Conservation (phyloP, 2,888 invertebrate species). For the Nysson spinosus region DNA sequence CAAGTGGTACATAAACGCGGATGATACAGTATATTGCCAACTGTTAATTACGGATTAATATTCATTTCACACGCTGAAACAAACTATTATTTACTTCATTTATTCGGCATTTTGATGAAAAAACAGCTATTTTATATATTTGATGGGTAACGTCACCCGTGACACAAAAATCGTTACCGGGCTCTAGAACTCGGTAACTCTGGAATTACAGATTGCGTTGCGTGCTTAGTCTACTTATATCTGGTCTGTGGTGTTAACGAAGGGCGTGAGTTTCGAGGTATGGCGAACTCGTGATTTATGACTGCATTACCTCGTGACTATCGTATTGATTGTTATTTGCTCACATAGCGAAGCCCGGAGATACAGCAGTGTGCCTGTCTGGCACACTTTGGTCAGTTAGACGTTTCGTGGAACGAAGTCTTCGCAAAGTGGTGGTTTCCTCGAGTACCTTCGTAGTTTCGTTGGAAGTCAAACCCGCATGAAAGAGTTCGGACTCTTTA, state of each 20-base stretch:
- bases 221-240: too few relatives aligned
- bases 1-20: too few relatives aligned
- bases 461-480: not conserved
- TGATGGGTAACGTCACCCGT: too few relatives aligned
- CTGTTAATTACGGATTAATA: too few relatives aligned
- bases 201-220: too few relatives aligned
- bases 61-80: too few relatives aligned
- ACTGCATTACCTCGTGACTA: slow-evolving; percentile 52
- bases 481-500: not conserved
- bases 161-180: too few relatives aligned
- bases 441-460: not conserved
- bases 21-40: too few relatives aligned
- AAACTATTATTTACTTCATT: too few relatives aligned
- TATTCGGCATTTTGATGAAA: too few relatives aligned
- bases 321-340: slow-evolving; percentile 45
- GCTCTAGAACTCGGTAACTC: too few relatives aligned
- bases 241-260: slow-evolving; percentile 30
- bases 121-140: too few relatives aligned
- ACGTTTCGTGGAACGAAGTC: slow-evolving; percentile 4
- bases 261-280: slow-evolving; percentile 15
- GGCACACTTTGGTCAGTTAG: not conserved
- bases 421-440: not conserved
- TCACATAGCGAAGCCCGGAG: slow-evolving; percentile 14
- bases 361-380: slow-evolving; percentile 10
- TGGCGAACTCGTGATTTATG: slow-evolving; percentile 42